Conservation (phyloP, 92 coral and sea anemone genomes). For the Galaxea fascicularis region DNA sequence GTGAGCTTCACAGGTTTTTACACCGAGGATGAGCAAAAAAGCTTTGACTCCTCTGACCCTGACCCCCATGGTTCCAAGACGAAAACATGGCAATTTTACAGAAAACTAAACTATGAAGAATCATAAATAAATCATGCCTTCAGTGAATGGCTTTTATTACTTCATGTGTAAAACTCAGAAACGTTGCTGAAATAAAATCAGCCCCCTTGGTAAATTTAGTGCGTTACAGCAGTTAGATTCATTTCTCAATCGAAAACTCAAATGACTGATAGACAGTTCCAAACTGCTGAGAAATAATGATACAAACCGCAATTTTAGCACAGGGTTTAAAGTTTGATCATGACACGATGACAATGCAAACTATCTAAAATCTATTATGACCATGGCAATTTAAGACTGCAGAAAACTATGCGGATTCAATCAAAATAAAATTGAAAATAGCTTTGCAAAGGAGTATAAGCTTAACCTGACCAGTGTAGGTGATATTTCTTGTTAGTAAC, state of each 20-base stretch:
- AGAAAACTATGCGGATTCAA: background rate
- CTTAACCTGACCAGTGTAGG: too few species aligned
- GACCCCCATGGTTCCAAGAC: background rate
- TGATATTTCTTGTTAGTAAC: background rate
- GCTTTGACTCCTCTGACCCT: too few species aligned
- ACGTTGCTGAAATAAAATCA: background rate
- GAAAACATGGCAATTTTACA: background rate
- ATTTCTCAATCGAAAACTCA: background rate
- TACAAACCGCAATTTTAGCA: too few species aligned
- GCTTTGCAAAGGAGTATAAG: background rate
- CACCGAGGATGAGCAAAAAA: too few species aligned
- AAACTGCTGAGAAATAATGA: too few species aligned
- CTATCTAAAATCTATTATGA: background rate
- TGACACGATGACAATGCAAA: background rate
- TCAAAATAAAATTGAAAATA: background rate
- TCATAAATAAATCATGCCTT: background rate
- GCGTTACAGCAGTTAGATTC: background rate
- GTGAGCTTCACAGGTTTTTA: too few species aligned
- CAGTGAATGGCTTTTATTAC: background rate
- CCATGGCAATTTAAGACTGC: background rate
- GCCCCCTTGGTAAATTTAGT: background rate
- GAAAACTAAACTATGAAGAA: background rate
- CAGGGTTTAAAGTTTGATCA: background rate
- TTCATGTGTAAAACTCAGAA: background rate
- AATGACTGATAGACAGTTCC: background rate